Percentiles rank a stretch among this genome's conserved stretches.
phyloP scores from a whole-genome alignment of 2,797 vertebrate genomes.

The Clarias fuscus region DNA sequence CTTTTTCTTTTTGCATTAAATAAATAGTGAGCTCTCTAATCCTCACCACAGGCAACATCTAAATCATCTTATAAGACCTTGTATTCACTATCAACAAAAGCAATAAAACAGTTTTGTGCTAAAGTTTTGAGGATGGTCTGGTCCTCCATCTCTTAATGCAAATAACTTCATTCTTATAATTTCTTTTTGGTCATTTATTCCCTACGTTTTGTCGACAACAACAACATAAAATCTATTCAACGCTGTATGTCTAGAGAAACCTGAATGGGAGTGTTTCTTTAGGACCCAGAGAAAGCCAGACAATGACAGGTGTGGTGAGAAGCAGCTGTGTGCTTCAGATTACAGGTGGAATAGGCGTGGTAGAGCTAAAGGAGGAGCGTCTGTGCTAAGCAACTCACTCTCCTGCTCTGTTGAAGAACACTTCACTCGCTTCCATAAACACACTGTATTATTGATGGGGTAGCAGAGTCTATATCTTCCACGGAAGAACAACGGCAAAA shows the following conservation, averaged over 20 bases:
- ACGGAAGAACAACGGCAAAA: background rate
- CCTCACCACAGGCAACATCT: background rate
- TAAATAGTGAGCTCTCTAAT: background rate
- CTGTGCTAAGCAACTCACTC: background rate
- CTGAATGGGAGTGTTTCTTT: background rate
- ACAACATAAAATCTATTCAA: no score
- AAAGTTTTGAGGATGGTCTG: background rate
- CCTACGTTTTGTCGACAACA: background rate
- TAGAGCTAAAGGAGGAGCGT: constrained; percentile 21
- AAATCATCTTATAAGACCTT: no score
- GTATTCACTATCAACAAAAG: background rate
- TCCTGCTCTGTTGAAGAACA: background rate
- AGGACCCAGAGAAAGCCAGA: constrained; percentile 14
- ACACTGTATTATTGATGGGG: constrained; percentile 8
- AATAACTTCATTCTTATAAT: background rate
- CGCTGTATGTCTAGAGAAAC: background rate
- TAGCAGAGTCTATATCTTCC: background rate
- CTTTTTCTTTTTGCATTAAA: background rate
- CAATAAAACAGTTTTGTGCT: background rate
- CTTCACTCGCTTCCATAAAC: background rate
- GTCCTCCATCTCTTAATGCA: background rate
- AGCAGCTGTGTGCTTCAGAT: constrained; percentile 27
- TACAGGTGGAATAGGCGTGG: constrained; percentile 25
- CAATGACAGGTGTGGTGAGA: constrained; percentile 10
- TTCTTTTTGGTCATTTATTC: background rate